Percentiles rank a stretch among this genome's conserved stretches.
Conservation (phyloP, 2,797 vertebrate species). For the Silurus aristotelis region DNA sequence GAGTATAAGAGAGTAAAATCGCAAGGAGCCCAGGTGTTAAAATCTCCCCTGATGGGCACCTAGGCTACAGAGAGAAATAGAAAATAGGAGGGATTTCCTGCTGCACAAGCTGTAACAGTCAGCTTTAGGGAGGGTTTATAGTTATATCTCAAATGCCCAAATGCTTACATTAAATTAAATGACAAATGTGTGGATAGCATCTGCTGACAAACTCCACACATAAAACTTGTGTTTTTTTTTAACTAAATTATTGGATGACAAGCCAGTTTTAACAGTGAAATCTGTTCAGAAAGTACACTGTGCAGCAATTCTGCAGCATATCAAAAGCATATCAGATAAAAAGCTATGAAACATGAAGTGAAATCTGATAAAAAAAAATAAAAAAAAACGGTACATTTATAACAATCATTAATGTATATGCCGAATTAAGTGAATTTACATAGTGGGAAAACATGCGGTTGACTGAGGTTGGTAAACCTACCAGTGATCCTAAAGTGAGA, state of each 20-base stretch:
- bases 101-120: conserved; percentile 15
- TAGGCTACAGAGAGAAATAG: conserved; percentile 27
- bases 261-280: background rate
- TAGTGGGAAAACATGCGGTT: background rate
- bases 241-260: background rate
- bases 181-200: background rate
- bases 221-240: background rate
- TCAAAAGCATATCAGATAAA: background rate
- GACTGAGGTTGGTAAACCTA: background rate
- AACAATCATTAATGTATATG: no score
- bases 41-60: conserved; percentile 35
- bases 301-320: conserved; percentile 6
- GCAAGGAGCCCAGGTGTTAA: conserved; percentile 45
- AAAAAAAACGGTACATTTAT: background rate
- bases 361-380: background rate
- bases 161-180: conserved; percentile 34
- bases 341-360: background rate
- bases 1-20: background rate
- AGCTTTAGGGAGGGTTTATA: conserved; percentile 23
- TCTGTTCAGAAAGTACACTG: background rate
- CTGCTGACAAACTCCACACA: background rate
- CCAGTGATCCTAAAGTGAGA: background rate
- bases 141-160: conserved; percentile 26
- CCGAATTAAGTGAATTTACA: background rate
- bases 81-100: conserved; percentile 44